Conservation (phyloP, 2,113 vertebrate species). For the Tetrax tetrax region DNA sequence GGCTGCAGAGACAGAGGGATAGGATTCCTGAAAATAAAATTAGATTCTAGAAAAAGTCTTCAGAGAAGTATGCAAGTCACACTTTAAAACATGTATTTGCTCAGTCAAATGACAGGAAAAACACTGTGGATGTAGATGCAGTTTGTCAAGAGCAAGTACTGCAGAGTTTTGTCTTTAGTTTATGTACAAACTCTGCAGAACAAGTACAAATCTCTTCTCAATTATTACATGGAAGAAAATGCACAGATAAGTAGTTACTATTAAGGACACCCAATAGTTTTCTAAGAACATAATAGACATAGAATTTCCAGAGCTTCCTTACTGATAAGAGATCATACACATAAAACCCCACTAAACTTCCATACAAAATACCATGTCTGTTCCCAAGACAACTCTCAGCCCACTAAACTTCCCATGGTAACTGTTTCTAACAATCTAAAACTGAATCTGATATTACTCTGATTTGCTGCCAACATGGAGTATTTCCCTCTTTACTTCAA, state of each 20-base stretch:
- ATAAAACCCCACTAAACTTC: background rate
- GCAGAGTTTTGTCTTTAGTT: background rate
- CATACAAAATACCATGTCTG: background rate
- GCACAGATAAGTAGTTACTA: background rate
- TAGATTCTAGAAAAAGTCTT: background rate
- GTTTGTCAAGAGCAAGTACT: background rate
- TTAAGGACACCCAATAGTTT: background rate
- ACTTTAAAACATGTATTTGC: background rate
- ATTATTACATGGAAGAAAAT: background rate
- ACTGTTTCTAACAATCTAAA: background rate
- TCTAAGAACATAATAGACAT: background rate
- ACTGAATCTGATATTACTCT: background rate
- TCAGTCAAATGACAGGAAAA: background rate
- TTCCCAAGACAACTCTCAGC: background rate
- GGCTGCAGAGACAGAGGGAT: background rate
- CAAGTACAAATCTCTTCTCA: background rate
- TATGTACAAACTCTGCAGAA: rapidly evolving
- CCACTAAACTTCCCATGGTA: background rate
- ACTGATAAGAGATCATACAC: background rate
- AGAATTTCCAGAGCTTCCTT: background rate
- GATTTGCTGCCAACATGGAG: background rate
- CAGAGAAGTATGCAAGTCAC: background rate
- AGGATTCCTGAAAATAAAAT: background rate
- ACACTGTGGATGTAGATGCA: background rate
- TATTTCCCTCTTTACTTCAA: background rate